Evolutionary conservation across 2,888 invertebrate species (phyloP).

Genomic region (Isotomurus palustris): DNA sequence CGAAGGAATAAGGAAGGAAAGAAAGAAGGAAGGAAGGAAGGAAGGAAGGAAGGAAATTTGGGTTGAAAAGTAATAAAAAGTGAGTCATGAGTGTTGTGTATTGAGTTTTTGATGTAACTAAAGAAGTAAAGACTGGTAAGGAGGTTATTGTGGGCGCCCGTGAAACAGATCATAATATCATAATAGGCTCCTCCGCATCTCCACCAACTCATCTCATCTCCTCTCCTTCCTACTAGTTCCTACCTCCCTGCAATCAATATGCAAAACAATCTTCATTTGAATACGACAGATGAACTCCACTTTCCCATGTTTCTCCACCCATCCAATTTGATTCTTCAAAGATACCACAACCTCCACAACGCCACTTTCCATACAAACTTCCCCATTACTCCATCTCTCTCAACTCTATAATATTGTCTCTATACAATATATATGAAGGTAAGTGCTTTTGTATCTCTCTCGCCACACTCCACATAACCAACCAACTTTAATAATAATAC

Average conservation of each 20-base stretch:
- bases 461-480: no score
- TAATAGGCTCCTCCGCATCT: no score
- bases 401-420: background rate
- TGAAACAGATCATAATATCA: slow-evolving; percentile 38
- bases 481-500: no score
- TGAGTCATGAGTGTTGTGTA: slow-evolving; percentile 32
- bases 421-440: no score
- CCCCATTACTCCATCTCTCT: background rate
- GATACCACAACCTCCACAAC: background rate
- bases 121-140: slow-evolving; percentile 38
- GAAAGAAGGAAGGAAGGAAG: slow-evolving; percentile 15
- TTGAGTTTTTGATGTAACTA: slow-evolving; percentile 39
- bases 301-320: background rate
- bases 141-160: slow-evolving; percentile 33
- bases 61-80: slow-evolving; percentile 19
- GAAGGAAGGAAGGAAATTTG: slow-evolving; percentile 17
- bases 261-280: slow-evolving; percentile 41
- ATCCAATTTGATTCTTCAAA: background rate
- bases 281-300: slow-evolving; percentile 33
- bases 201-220: no score
- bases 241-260: slow-evolving; percentile 38
- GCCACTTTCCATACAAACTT: background rate
- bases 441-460: no score
- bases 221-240: no score
- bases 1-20: slow-evolving; percentile 16